These are phyloP conservation scores for Lepidocyrtinus sp. DNA, from an alignment of 2,888 invertebrate genomes.

Conservation along the genomic window DNA sequence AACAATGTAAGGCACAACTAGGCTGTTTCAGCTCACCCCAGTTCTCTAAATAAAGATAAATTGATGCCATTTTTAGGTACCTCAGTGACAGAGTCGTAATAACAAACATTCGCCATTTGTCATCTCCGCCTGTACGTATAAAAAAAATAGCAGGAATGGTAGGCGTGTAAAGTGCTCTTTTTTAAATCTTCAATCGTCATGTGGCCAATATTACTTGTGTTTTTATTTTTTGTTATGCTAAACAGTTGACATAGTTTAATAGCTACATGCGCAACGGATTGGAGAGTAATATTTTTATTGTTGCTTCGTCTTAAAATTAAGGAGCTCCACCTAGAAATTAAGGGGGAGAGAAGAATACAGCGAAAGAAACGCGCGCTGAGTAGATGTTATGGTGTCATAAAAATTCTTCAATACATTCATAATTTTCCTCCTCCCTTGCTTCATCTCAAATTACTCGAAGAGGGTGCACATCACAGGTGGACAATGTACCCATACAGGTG, in stretches of 20 bases:
- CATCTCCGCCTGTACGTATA: not conserved
- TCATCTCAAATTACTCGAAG: slow-evolving; percentile 35
- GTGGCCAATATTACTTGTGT: not conserved
- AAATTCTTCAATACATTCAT: slow-evolving; percentile 23
- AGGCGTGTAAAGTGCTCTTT: slow-evolving; percentile 21
- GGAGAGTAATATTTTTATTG: not conserved
- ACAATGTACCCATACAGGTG: slow-evolving; percentile 32
- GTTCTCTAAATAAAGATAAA: not conserved
- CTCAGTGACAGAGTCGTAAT: not conserved
- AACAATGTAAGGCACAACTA: not conserved
- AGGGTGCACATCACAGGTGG: not conserved
- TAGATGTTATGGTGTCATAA: too few species aligned
- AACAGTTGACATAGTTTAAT: slow-evolving; percentile 50
- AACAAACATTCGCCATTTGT: slow-evolving; percentile 8
- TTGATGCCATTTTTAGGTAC: slow-evolving; percentile 9
- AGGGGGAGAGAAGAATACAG: too few species aligned
- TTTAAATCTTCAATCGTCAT: not conserved
- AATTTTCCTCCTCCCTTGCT: slow-evolving; percentile 73
- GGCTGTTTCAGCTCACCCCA: slow-evolving; percentile 47
- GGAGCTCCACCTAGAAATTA: slow-evolving; percentile 44
- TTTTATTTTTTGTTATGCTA: slow-evolving; percentile 52
- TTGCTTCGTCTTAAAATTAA: slow-evolving; percentile 3
- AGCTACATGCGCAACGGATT: slow-evolving; percentile 16
- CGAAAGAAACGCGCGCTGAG: too few species aligned
- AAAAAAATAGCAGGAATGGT: slow-evolving; percentile 7